Evolutionary conservation across 2,797 vertebrate species (phyloP), one percentile per base, ranked within the genome.

Genomic region (Moxostoma hubbsi): DNA sequence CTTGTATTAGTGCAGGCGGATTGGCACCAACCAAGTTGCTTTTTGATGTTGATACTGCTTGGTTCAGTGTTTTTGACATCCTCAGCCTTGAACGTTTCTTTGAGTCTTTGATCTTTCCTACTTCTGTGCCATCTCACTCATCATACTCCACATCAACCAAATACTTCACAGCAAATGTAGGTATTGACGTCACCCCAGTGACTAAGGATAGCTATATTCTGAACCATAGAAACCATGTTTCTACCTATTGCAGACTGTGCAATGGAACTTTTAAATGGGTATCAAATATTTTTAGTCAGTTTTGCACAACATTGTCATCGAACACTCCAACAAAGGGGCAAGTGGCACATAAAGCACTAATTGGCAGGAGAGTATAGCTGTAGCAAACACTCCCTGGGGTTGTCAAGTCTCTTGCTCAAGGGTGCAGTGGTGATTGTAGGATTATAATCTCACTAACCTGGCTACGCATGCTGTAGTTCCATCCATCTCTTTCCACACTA

Each of bases 81-180:
- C 50, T 57, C 50, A 47, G n/a, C 7, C 15, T 69, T 54, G 46
- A 61, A n/a, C 4, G 4, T 75, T 68, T 45, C 10, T 46, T 62
- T 18, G 45, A 75, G 9, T 58, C 72, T 81, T 75, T 75, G 73
- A 81, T 81, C 73, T 36, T 46, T 4, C 5, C 0, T 45, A 49
- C 53, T 65, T 66, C 51, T 66, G 8, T 24, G 63, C 66, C 63
- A 55, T 75, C 51, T 49, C 63, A 57, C 63, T 75, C 63, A 65
- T 24, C 24, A 24, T 1, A 3, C 24, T 24, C 24, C 1, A 59
- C 55, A 53, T 77, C 58, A 36, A 5, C 50, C 50, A 6, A 61
- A 64, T 15, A 2, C n/a, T 70, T 54, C 58, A 71, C 15, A 58
- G 53, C 43, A 43, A 70, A 70, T 47, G 46, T 55, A 62, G 7